phyloP scores from a whole-genome alignment of 2,888 invertebrate genomes.

The Drosophila multiciliata region DNA sequence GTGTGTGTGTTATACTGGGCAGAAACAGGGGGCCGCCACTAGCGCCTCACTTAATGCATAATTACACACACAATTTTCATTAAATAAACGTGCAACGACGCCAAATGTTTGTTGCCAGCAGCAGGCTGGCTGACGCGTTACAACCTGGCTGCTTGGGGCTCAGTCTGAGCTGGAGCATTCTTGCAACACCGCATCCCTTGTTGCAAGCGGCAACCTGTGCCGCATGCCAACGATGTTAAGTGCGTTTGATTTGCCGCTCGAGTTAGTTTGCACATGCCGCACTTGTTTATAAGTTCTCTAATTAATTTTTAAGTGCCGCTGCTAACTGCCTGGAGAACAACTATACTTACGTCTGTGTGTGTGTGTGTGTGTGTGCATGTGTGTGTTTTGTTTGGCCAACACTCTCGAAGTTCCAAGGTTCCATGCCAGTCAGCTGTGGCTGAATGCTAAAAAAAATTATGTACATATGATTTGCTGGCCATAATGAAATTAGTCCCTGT shows the following conservation, averaged over 20 bases:
- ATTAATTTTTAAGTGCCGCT: constrained; percentile 78
- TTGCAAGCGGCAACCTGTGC: constrained; percentile 32
- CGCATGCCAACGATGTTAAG: constrained; percentile 53
- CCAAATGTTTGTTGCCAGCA: constrained; percentile 70
- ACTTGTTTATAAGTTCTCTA: constrained; percentile 80
- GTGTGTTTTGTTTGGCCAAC: constrained; percentile 36
- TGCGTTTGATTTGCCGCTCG: constrained; percentile 80
- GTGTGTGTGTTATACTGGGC: constrained; percentile 26
- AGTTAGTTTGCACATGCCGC: constrained; percentile 79
- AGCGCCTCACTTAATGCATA: constrained; percentile 71
- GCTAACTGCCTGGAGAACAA: constrained; percentile 75
- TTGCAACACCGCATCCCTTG: constrained; percentile 39
- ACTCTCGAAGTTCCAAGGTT: constrained; percentile 65
- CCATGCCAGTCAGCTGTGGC: constrained; percentile 65
- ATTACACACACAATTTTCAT: constrained; percentile 81
- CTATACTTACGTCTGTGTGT: constrained; percentile 16
- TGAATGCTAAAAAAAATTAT: constrained; percentile 70
- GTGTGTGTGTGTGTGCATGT: neutral
- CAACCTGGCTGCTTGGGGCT: constrained; percentile 7
- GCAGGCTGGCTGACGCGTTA: constrained; percentile 35
- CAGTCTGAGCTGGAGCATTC: constrained; percentile 29
- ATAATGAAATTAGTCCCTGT: constrained; percentile 69
- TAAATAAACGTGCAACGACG: constrained; percentile 71
- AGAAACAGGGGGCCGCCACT: constrained; percentile 51
- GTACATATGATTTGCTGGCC: constrained; percentile 71